These are phyloP conservation scores for Apodemia hepburni DNA, from an alignment of 2,888 invertebrate genomes.

Conservation along the genomic window DNA sequence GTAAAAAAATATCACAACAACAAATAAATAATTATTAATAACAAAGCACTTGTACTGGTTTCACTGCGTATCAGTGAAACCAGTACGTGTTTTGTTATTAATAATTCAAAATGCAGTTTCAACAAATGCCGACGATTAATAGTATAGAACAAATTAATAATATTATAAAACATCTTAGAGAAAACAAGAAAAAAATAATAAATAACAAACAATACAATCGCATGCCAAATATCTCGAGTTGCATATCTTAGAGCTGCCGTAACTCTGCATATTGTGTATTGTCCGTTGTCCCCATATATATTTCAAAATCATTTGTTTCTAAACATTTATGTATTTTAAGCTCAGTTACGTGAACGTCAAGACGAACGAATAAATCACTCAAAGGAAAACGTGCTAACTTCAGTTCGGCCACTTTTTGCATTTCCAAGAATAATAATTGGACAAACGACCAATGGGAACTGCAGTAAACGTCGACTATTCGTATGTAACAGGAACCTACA, in stretches of 20 bases:
- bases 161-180: too few relatives aligned
- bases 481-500: conserved; percentile 19
- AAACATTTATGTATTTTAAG: conserved; percentile 24
- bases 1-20: too few relatives aligned
- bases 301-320: conserved; percentile 13
- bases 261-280: not conserved
- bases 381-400: conserved; percentile 38
- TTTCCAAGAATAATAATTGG: conserved; percentile 40
- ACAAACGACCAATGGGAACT: conserved; percentile 29
- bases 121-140: too few relatives aligned
- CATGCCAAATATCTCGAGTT: not conserved
- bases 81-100: too few relatives aligned
- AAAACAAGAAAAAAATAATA: too few relatives aligned
- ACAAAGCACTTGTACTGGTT: too few relatives aligned
- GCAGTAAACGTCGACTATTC: conserved; percentile 31
- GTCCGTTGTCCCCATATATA: not conserved
- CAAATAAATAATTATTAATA: too few relatives aligned
- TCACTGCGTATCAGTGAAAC: too few relatives aligned
- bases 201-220: too few relatives aligned
- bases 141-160: too few relatives aligned
- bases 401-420: conserved; percentile 37
- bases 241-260: not conserved
- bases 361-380: conserved; percentile 47
- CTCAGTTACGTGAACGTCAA: conserved; percentile 25
- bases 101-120: too few relatives aligned